Evolutionary conservation across 2,113 vertebrate species (phyloP), one percentile per base, ranked within the genome.

Genomic region (Esox niger): DNA sequence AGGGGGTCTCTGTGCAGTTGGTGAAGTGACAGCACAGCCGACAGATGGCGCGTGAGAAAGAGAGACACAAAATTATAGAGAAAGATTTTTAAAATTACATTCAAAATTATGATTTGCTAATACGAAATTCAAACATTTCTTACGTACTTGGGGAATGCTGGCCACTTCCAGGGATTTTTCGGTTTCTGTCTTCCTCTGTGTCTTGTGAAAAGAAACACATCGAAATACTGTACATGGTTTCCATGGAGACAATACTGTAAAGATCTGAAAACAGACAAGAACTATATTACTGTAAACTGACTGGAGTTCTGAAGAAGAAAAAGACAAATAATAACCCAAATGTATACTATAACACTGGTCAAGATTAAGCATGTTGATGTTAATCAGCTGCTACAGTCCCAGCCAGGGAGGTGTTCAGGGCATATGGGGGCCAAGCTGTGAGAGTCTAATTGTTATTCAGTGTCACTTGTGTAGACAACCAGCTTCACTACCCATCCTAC

Each of bases 31-130:
- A 13, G 35, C 4, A 80, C 79, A 85, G 86, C 86, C 92, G 91
- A 92, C 93, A 94, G 92, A 92, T 91, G 91, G 92, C 90, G 91
- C 55, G 59, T 62, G 70, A 4, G 35, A 9, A 1, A 15, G 38
- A 74, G 62, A 74, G 3, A 49, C 23, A 66, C 62, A 70, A n/a
- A n/a, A n/a, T n/a, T n/a, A n/a, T n/a, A n/a, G n/a, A n/a, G 59
- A 54, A 9, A 52, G 13, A 49, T 64, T 49, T 13, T 64, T 63
- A 46, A 13, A 38, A 38, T 2, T 13, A 15, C 4, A 0, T 17
- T n/a, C n/a, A n/a, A 4, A 15, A 49, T 21, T 6, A 21, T n/a
- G 17, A 49, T 49, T n/a, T 49, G 47, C 47, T n/a, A 1, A 49
- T 49, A 21, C n/a, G n/a, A 20, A 49, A 0, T 49, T 49, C 47